phyloP scores from a whole-genome alignment of 2,113 vertebrate species.

The Pluvianellus socialis region DNA sequence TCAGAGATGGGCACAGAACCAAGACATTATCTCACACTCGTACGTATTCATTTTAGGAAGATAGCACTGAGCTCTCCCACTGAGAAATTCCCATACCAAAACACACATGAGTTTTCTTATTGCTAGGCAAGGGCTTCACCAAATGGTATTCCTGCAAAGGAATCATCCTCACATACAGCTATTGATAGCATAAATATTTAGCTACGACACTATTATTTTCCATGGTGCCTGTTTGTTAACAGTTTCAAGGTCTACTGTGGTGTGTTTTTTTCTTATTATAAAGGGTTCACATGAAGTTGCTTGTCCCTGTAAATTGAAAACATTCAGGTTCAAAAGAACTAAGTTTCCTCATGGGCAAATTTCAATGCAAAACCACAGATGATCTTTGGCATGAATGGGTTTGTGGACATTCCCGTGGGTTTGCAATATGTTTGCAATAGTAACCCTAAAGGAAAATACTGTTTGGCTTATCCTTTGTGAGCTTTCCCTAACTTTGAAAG shows the following conservation, averaged over 20 bases:
- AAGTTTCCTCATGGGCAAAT: conserved; percentile 53
- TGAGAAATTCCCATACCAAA: background rate
- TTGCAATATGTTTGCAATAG: conserved; percentile 55
- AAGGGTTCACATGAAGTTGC: conserved; percentile 13
- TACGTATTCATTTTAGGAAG: background rate
- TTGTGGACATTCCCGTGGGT: conserved; percentile 45
- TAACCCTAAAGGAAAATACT: conserved; percentile 51
- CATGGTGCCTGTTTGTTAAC: background rate
- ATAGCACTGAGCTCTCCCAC: background rate
- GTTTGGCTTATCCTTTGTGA: background rate
- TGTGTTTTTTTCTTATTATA: background rate
- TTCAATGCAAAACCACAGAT: conserved; percentile 40
- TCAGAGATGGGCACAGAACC: background rate
- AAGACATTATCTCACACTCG: background rate
- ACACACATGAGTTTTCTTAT: conserved; percentile 13
- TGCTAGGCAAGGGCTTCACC: conserved; percentile 32
- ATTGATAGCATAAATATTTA: conserved; percentile 48
- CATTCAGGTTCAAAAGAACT: conserved; percentile 48
- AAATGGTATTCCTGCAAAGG: conserved; percentile 15
- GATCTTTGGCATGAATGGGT: conserved; percentile 45
- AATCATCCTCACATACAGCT: background rate
- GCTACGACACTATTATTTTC: conserved; percentile 5
- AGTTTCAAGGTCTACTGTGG: background rate
- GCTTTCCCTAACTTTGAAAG: conserved; percentile 5
- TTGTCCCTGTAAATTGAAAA: conserved; percentile 51